Base-by-base conservation (phyloP, 2,888 invertebrate species). In the Drosophila rubida region DNA sequence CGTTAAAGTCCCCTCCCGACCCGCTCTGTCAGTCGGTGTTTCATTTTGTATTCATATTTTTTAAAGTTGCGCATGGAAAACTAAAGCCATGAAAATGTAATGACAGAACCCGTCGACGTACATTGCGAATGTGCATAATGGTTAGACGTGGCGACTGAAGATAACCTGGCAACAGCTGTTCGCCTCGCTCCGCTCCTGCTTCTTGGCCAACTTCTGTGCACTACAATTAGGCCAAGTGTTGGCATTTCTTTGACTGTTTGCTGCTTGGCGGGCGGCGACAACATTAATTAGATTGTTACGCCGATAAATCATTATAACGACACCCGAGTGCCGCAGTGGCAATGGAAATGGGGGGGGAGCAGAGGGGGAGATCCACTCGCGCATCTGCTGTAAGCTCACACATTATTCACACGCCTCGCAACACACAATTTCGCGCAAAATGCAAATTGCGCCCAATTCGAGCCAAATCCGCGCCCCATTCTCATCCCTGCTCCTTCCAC, bases 381-480 rank as follows among this genome's bases (percentile, higher is more conserved):
- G 44, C 50, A 19, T 44, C 35, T 30, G 45, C 27, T 42, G 23
- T 55, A 88, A 83, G 82, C 82, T 82, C 83, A 86, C 82, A 84
- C 84, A 85, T 88, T 85, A 88, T 87, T 84, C 78, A 85, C 87
- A 84, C 85, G 87, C 84, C 70, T 73, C 76, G 71, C 69, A 70
- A 87, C 87, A 70, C 79, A 80, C 69, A 88, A 87, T 84, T 88
- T 83, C 60, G 70, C 85, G 59, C 62, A 63, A 78, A 78, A 85
- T 85, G 84, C 85, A 85, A 85, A 85, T 88, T 80, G 75, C 41
- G 62, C 54, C 48, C 69, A 59, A 63, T 62, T 71, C 46, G 45
- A 50, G 54, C 45, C 48, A 76, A 68, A 62, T 61, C 49, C 74
- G 69, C 58, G 51, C 60, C 35, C 59, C 35, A 35, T 49, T 50